A percentile compares a stretch with the other conserved stretches of the same genome.
phyloP scores from a whole-genome alignment of 2,797 vertebrate genomes.

The Myiotriccus ornatus region DNA sequence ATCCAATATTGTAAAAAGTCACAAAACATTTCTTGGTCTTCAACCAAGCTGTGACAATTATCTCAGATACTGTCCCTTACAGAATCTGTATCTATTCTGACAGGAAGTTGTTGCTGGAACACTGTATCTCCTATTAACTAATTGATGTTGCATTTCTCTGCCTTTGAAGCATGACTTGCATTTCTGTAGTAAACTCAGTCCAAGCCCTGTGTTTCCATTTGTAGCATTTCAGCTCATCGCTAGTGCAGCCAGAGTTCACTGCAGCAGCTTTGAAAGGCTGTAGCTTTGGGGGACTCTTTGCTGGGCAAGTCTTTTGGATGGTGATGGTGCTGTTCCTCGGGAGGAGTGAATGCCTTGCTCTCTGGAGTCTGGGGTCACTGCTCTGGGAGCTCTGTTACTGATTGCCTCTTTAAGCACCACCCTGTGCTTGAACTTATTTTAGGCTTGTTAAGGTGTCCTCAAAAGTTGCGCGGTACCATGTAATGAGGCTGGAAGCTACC shows the following conservation, averaged over 20 bases:
- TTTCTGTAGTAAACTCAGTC: background rate
- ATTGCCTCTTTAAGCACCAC: background rate
- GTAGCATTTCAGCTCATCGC: background rate
- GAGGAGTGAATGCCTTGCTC: background rate
- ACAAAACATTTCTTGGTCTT: background rate
- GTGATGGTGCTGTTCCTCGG: background rate
- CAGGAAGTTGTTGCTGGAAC: background rate
- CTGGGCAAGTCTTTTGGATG: background rate
- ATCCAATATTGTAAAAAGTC: background rate
- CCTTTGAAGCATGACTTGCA: background rate
- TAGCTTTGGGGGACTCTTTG: background rate
- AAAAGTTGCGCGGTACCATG: background rate
- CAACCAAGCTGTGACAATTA: background rate
- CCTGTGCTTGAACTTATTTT: background rate
- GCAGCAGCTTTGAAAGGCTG: background rate
- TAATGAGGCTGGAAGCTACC: background rate
- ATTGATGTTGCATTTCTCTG: background rate
- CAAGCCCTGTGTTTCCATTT: background rate
- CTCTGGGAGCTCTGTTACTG: accelerated
- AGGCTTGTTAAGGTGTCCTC: background rate
- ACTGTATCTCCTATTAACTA: background rate
- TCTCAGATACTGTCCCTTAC: background rate
- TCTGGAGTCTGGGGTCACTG: background rate
- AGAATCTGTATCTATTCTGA: background rate
- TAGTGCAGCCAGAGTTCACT: background rate